phyloP scores from a whole-genome alignment of 2,888 invertebrate genomes.

The Dasysyrphus albostriatus region DNA sequence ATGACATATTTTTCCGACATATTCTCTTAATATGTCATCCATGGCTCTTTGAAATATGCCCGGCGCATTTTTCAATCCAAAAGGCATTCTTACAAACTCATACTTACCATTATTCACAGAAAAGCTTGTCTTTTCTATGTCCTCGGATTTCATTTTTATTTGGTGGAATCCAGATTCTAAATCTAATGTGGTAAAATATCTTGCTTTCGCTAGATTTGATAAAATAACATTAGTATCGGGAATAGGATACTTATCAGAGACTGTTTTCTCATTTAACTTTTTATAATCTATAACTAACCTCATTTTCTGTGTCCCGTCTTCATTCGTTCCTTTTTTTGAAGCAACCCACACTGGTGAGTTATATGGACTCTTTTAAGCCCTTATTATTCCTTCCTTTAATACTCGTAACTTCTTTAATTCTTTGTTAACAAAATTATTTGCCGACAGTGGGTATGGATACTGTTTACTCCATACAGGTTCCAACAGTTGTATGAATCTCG shows the following conservation, averaged over 20 bases:
- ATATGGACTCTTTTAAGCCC: background rate
- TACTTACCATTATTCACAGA: background rate
- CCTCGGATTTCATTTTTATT: background rate
- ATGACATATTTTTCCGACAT: background rate
- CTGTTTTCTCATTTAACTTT: constrained; percentile 36
- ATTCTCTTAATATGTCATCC: background rate
- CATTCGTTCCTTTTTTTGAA: constrained; percentile 28
- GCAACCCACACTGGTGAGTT: constrained; percentile 21
- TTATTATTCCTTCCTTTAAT: background rate
- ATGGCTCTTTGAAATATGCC: constrained; percentile 1
- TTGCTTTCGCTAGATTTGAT: constrained; percentile 25
- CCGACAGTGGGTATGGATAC: background rate
- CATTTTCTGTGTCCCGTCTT: constrained; percentile 5
- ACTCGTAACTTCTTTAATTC: background rate
- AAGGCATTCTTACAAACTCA: background rate
- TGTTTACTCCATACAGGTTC: background rate
- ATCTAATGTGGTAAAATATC: constrained; percentile 15
- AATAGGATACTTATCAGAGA: constrained; percentile 22
- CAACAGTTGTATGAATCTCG: background rate
- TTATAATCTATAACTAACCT: constrained; percentile 28
- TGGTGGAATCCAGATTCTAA: constrained; percentile 18
- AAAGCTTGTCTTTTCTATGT: background rate
- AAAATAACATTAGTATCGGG: constrained; percentile 31
- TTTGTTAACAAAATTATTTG: background rate
- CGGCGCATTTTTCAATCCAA: background rate